Evolutionary conservation across 2,888 invertebrate species (phyloP), one percentile per base, ranked within the genome.

Genomic region (Vesta saturnalis): DNA sequence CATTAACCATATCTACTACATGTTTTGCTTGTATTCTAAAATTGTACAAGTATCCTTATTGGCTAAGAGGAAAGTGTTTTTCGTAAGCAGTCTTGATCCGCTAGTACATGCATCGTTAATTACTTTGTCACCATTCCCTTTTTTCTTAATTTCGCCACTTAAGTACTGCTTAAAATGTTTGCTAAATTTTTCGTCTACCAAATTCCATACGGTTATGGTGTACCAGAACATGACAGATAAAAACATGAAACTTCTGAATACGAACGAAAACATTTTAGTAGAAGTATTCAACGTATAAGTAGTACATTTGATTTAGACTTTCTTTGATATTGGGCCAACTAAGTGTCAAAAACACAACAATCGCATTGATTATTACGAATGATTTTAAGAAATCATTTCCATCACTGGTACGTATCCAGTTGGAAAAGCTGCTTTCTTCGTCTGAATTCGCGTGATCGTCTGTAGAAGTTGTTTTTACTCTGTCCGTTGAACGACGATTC

Each of bases 301-400:
- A 84, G 69, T 83, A 84, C 14, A 85, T 72, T 16, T 82, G 87
- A 59, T 85, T 84, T 66, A 87, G 85, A 10, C 87, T 85, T 71
- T 88, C 86, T 78, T 89, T 88, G 73, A 94, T 84, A 73, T 91
- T 90, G 0, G 94, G 93, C 88, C 91, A 92, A 12, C 89, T 89
- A 83, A 93, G 86, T 0, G 92, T 90, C 12, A 92, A 83, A 69
- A 94, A 88, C 73, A 93, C 85, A 69, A 92, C 87, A 52, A 94
- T 80, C 21, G 92, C 90, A 83, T 94, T 94, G 47, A 91, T 90
- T 67, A 94, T 85, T 18, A 94, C 92, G 81, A 94, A 94, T n/a
- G 94, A 83, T 83, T 91, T 91, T 90, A 94, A 90, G 83, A 91
- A 92, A 78, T 92, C 92, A 72, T 91, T 81, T 52, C 91, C 91